Percentiles rank a stretch among this genome's conserved stretches.
phyloP scores from a whole-genome alignment of 2,113 vertebrate species.

The Vicugna pacos region DNA sequence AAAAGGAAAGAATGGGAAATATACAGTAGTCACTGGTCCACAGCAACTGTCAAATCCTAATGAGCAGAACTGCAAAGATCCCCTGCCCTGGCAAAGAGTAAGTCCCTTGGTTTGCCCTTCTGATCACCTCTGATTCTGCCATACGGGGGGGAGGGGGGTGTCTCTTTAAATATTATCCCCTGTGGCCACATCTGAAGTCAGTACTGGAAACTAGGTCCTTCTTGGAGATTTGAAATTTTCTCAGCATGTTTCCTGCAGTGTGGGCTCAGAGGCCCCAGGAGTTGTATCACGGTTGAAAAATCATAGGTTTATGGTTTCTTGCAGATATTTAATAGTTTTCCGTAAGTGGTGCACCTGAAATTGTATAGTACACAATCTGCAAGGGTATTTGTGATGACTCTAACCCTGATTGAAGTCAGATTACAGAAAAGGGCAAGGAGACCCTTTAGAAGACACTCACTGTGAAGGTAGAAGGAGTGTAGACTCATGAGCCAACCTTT shows the following conservation, averaged over 20 bases:
- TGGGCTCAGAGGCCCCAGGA: neutral
- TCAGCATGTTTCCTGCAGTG: neutral
- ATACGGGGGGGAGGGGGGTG: neutral
- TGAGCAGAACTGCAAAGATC: neutral
- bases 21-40: neutral
- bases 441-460: neutral
- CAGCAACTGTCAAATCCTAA: neutral
- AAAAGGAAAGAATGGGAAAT: neutral
- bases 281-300: neutral
- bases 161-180: neutral
- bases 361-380: neutral
- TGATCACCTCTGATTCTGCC: neutral
- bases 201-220: neutral
- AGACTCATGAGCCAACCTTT: neutral
- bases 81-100: neutral
- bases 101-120: neutral
- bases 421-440: neutral
- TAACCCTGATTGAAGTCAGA: neutral
- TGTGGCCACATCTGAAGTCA: neutral
- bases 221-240: neutral
- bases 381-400: neutral
- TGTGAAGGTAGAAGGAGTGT: neutral
- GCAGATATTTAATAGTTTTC: neutral
- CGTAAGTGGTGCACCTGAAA: neutral
- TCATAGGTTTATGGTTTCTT: neutral